These are phyloP conservation scores for Melanotaenia pygmaea DNA, from an alignment of 2,797 vertebrate species.

Conservation along the genomic window DNA sequence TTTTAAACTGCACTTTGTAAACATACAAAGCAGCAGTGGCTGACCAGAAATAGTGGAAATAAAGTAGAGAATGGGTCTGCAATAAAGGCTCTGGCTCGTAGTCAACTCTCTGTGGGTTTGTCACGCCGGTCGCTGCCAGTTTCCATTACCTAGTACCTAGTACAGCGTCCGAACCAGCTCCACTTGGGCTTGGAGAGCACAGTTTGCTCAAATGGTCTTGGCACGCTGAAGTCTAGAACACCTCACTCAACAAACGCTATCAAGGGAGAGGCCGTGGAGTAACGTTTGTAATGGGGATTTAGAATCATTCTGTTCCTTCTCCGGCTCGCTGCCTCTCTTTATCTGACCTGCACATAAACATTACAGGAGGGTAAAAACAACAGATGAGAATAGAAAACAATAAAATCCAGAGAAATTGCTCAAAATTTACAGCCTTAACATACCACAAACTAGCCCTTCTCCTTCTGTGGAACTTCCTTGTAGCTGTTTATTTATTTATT, in stretches of 20 bases:
- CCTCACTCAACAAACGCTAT: conserved; percentile 57
- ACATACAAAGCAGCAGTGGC: conserved; percentile 16
- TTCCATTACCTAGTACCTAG: conserved; percentile 65
- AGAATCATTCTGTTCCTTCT: conserved; percentile 33
- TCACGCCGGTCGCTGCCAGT: conserved; percentile 62
- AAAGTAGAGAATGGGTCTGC: conserved; percentile 42
- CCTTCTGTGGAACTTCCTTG: neutral
- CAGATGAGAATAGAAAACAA: neutral
- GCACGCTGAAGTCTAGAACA: conserved; percentile 53
- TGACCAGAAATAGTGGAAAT: conserved; percentile 21
- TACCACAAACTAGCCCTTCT: conserved; percentile 9
- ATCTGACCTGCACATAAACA: conserved; percentile 10
- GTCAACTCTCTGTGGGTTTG: conserved; percentile 56
- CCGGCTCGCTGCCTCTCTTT: neutral
- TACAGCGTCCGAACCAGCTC: conserved; percentile 51
- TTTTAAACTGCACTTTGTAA: conserved; percentile 19
- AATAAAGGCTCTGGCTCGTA: conserved; percentile 54
- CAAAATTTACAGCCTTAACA: neutral
- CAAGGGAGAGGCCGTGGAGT: conserved; percentile 40
- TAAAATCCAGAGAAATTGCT: conserved; percentile 4
- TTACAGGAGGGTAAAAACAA: neutral
- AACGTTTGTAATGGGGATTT: conserved; percentile 54
- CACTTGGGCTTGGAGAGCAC: conserved; percentile 46
- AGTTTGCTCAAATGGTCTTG: conserved; percentile 61
- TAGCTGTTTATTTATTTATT: neutral